Base-by-base conservation (phyloP, 2,797 vertebrate genomes). In the Aselliscus stoliczkanus region DNA sequence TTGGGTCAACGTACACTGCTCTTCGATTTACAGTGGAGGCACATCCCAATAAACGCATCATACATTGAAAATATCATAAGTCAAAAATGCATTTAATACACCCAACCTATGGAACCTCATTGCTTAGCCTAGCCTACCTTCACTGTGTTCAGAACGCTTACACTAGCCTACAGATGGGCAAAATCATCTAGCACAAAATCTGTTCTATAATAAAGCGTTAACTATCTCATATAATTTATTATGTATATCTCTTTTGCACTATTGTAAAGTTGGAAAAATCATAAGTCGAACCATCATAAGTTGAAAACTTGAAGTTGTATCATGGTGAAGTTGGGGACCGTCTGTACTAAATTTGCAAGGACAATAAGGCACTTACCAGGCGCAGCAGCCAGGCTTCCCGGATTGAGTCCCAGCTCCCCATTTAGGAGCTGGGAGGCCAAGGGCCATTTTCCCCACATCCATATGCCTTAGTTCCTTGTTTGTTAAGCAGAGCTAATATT, bases 401-500 rank as follows among this genome's bases (percentile, higher is more conserved):
- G 21, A 1, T 13, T 34, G 23, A 75, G n/a, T 37, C 31, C 50
- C 6, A 18, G 75, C n/a, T 75, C 23, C 23, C 25, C 52, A 2
- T 10, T 17, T 18, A 20, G 52, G 70, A 54, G 70, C 62, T 72
- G n/a, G 77, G 65, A 76, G 70, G 15, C 75, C 6, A 9, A 7
- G 34, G 88, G 73, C 72, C 42, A 44, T 44, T 72, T 84, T 87
- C 90, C 73, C 50, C 77, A 84, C 37, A 10, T 60, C 31, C 75
- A 7, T 52, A 31, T 39, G 65, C 54, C 37, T 75, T 31, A 18
- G 54, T 37, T 95, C 70, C 76, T 92, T 67, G 15, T 93, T 90
- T 86, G 82, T 83, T 64, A 84, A 70, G 70, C 14, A 79, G 47
- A 65, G 29, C 82, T 92, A 56, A 82, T 70, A 73, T 90, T 42